A percentile compares a stretch with the other conserved stretches of the same genome.
These are phyloP conservation scores for Aegithalos caudatus DNA, from an alignment of 2,113 vertebrate species.

Conservation along the genomic window DNA sequence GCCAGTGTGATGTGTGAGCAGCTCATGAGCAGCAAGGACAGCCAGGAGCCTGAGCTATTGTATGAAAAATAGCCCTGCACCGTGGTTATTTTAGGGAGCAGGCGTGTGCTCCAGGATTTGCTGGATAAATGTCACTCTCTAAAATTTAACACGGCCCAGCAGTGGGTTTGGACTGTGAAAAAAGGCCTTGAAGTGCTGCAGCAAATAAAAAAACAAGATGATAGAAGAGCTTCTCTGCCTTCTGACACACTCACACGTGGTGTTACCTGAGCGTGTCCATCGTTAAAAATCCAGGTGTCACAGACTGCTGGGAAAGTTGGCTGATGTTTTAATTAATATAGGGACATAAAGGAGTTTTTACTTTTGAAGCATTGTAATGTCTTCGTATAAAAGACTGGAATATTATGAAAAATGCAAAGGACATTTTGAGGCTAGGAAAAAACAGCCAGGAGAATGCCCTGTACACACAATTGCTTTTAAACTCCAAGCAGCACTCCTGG, in stretches of 20 bases:
- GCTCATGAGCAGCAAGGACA: neutral
- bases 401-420: neutral
- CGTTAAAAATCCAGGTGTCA: neutral
- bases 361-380: fast-evolving
- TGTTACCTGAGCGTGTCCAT: neutral
- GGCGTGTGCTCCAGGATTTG: constrained; percentile 68
- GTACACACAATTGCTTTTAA: too few species aligned
- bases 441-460: fast-evolving
- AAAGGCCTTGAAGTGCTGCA: neutral
- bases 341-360: neutral
- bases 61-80: constrained; percentile 48
- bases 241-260: neutral
- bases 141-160: constrained; percentile 49
- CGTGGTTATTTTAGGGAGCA: constrained; percentile 71
- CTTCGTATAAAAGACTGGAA: neutral
- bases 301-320: neutral
- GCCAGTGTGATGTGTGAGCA: neutral
- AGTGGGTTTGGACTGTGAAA: neutral
- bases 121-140: constrained; percentile 64
- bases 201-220: neutral
- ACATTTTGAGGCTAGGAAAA: neutral
- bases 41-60: constrained; percentile 37
- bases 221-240: neutral
- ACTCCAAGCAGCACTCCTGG: neutral
- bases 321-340: neutral